Evolutionary conservation across 1,140 invertebrate species (phyloP), one percentile per base, ranked within the genome.

Genomic region (Orchesella cincta): DNA sequence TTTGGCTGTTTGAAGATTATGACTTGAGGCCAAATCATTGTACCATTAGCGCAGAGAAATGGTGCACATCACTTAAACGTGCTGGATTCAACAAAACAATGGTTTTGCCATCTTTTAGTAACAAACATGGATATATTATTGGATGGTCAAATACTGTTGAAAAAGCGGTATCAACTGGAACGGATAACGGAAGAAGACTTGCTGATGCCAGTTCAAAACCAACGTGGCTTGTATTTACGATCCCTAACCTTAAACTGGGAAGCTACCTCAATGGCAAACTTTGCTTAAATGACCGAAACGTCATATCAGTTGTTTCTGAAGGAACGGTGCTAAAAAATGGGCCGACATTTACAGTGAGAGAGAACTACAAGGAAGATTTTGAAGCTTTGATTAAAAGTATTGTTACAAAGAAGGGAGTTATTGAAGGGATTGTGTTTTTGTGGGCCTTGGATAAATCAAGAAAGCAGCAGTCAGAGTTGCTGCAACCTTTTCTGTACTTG

Each of bases 1-100:
- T 36, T 31, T 79, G 75, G 75, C 23, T 54, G 28, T 79, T 79
- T 39, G 73, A 62, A 8, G 78, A 79, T 26, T n/a, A n/a, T n/a
- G 3, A 16, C 23, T 1, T 52, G 0, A 62, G 78, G 12, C 18
- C 14, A 34, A 35, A 52, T 0, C 33, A 64, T 31, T 75, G 74
- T 1, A 46, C 76, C 16, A 26, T 76, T 12, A 62, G 26, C 26
- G 16, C 12, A 0, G 20, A 62, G 1, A 31, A 28, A 20, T 79
- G 78, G 78, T 18, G 31, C 16, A 14, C 1, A 5, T 33, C 54
- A n/a, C 23, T 33, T 0, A 12, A 71, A 18, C 18, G 28, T 16
- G n/a, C 28, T 23, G 75, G 75, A 35, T 79, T 79, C 51, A 23
- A 74, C 18, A 14, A 29, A 1, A 8, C 36, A 0, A 2, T 8